These are phyloP conservation scores for Drosophila lowei DNA, from an alignment of 1,140 invertebrate genomes.

Conservation along the genomic window DNA sequence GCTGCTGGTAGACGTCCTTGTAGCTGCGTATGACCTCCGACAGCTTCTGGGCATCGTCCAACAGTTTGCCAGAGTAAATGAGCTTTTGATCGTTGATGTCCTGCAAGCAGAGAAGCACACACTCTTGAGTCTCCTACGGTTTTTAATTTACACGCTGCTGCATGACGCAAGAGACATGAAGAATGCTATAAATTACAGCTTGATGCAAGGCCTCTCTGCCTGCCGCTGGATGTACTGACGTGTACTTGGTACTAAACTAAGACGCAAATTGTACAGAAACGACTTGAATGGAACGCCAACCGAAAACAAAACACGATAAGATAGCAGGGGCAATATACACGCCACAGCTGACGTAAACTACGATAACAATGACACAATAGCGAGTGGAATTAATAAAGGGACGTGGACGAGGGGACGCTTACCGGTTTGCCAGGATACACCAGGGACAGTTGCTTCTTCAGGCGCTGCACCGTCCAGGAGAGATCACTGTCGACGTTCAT, in stretches of 20 bases:
- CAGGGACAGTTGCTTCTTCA: constrained; percentile 92
- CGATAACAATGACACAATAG: not conserved
- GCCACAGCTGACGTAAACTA: constrained; percentile 30
- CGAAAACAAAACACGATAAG: constrained; percentile 47
- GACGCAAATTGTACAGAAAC: constrained; percentile 48
- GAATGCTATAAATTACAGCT: constrained; percentile 23
- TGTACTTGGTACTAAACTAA: constrained; percentile 51
- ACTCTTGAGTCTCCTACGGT: no score
- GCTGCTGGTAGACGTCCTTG: constrained; percentile 86
- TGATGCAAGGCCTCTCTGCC: not conserved
- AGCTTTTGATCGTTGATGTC: constrained; percentile 91
- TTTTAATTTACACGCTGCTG: not conserved
- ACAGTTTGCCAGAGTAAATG: constrained; percentile 94
- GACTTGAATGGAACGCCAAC: constrained; percentile 12
- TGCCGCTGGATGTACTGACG: constrained; percentile 38
- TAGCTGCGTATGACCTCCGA: constrained; percentile 92
- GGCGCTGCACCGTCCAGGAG: constrained; percentile 92
- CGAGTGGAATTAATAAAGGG: no score
- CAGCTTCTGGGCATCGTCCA: constrained; percentile 89
- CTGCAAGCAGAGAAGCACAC: constrained; percentile 64
- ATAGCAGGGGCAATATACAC: constrained; percentile 5
- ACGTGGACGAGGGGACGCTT: constrained; percentile 75
- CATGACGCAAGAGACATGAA: constrained; percentile 47
- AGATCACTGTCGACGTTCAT: constrained; percentile 91
- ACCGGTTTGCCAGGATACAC: constrained; percentile 96